Percentiles rank a stretch among this genome's conserved stretches.
These are phyloP conservation scores for Cercopithecus petaurista DNA, from an alignment of 2,797 vertebrate species.

Conservation along the genomic window DNA sequence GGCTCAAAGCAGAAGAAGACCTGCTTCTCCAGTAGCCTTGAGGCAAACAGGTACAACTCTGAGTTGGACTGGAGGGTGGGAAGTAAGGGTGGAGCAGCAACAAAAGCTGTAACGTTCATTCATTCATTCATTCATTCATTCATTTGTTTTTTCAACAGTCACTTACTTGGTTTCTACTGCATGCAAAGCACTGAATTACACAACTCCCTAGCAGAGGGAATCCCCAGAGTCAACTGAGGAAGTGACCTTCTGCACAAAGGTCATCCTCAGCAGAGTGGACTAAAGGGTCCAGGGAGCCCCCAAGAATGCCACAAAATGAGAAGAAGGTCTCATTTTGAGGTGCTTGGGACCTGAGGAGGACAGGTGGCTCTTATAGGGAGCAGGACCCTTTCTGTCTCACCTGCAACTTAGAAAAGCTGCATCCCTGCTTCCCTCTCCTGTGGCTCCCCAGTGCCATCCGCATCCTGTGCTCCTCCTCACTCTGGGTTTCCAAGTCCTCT, in stretches of 20 bases:
- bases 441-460: too few relatives aligned
- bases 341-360: neutral
- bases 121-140: too few relatives aligned
- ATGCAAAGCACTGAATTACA: fast-evolving
- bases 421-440: neutral
- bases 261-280: neutral
- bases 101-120: too few relatives aligned
- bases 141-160: too few relatives aligned
- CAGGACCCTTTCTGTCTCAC: neutral
- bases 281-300: neutral
- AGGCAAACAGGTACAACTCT: fast-evolving
- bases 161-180: neutral
- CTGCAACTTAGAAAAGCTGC: neutral
- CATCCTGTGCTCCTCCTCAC: neutral
- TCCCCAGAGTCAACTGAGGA: neutral
- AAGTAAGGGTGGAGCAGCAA: neutral
- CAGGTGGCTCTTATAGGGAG: neutral
- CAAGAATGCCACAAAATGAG: neutral
- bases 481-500: neutral
- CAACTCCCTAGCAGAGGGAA: too few relatives aligned
- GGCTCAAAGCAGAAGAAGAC: neutral
- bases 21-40: neutral
- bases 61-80: neutral
- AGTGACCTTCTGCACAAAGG: neutral
- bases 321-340: too few relatives aligned